Evolutionary conservation across 2,797 vertebrate species (phyloP).

Genomic region (Coluber constrictor): DNA sequence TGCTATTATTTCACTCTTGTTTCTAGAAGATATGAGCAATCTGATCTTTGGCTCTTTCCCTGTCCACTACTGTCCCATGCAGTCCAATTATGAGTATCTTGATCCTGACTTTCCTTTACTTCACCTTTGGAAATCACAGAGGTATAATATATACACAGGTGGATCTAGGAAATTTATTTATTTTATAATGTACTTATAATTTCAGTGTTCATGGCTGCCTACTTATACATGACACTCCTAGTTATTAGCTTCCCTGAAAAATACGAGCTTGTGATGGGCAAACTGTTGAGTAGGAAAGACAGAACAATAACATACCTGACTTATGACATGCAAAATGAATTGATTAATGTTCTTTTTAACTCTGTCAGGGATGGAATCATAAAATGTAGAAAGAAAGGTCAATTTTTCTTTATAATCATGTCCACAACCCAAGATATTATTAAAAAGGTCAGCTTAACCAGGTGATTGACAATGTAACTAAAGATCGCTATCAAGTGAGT

Average conservation of each 20-base stretch:
- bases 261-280: background rate
- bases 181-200: background rate
- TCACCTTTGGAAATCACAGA: background rate
- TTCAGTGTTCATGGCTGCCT: background rate
- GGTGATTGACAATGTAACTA: background rate
- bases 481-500: background rate
- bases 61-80: background rate
- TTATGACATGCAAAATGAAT: background rate
- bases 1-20: background rate
- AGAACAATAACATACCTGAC: background rate
- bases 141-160: background rate
- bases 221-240: background rate
- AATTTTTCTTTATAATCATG: background rate
- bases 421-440: background rate
- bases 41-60: background rate
- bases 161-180: background rate
- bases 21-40: background rate
- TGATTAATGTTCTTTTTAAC: background rate
- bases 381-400: background rate
- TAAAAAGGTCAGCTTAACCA: background rate
- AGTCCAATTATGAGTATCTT: background rate
- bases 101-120: background rate
- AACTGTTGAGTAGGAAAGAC: conserved; percentile 35
- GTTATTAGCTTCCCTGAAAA: background rate
- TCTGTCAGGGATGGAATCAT: background rate